Percentiles rank a stretch among this genome's conserved stretches.
Evolutionary conservation across 2,797 vertebrate genomes (phyloP).

Genomic region (Xerus rutilus): DNA sequence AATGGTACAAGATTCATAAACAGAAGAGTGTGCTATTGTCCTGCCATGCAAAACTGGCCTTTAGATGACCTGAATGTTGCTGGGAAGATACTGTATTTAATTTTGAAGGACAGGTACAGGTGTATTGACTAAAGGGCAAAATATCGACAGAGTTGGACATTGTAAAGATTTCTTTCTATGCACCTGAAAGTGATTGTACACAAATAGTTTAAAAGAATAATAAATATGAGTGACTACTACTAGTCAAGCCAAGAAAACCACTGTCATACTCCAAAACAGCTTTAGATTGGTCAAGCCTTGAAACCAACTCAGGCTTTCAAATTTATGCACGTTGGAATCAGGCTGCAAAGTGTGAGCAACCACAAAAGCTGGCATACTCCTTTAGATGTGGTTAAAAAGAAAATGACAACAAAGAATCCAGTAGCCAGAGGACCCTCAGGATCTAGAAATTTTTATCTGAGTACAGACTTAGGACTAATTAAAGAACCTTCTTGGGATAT

Average conservation of each 20-base stretch:
- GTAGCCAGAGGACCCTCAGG: background rate
- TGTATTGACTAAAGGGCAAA: background rate
- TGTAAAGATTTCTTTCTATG: background rate
- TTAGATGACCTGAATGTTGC: background rate
- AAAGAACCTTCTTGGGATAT: background rate
- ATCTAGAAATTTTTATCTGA: background rate
- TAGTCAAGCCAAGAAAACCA: background rate
- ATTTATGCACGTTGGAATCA: background rate
- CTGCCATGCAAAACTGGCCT: background rate
- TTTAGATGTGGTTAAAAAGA: background rate
- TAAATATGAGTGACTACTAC: background rate
- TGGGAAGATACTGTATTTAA: background rate
- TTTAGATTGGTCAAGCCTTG: background rate
- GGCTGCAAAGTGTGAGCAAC: background rate
- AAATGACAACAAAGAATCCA: background rate
- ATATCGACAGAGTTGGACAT: background rate
- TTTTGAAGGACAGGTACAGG: background rate
- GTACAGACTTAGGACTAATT: background rate
- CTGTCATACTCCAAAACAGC: background rate
- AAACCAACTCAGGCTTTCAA: background rate
- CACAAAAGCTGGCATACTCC: background rate
- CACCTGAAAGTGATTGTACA: background rate
- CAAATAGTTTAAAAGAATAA: background rate
- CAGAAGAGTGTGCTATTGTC: background rate
- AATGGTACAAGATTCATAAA: background rate